Conservation (phyloP, 2,888 invertebrate genomes). For the Lampropteryx suffumata region DNA sequence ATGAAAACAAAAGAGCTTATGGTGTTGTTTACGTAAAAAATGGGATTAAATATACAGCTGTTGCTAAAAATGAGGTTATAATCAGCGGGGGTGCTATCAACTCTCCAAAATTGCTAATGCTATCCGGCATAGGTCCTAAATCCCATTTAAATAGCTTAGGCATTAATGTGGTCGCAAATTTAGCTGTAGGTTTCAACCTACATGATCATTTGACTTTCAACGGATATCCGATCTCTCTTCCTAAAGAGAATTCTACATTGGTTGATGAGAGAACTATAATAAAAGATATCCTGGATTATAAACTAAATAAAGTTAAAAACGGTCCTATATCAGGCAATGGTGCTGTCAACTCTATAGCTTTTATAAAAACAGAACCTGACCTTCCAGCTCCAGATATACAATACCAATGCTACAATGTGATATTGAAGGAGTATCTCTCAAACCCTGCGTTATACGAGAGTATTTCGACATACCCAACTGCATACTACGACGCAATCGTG, state of each 20-base stretch:
- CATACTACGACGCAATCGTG: conserved; percentile 83
- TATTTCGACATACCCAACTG: conserved; percentile 69
- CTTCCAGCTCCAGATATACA: conserved; percentile 85
- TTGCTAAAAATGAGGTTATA: conserved; percentile 63
- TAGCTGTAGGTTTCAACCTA: conserved; percentile 64
- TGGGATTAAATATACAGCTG: conserved; percentile 41
- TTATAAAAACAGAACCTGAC: conserved; percentile 76
- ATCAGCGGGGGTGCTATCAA: conserved; percentile 59
- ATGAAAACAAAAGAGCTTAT: conserved; percentile 60
- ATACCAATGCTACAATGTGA: conserved; percentile 71
- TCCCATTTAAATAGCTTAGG: conserved; percentile 48
- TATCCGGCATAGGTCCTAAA: conserved; percentile 66
- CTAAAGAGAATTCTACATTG: conserved; percentile 73
- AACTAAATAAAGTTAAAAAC: conserved; percentile 47
- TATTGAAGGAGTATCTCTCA: conserved; percentile 73
- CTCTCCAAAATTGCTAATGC: conserved; percentile 61
- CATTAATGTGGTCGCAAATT: conserved; percentile 52
- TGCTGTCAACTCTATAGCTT: conserved; percentile 78
- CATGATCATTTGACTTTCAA: conserved; percentile 70
- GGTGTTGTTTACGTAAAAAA: conserved; percentile 53
- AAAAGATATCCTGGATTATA: conserved; percentile 63
- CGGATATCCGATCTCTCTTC: conserved; percentile 75
- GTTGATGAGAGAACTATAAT: conserved; percentile 61
- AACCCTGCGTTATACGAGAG: conserved; percentile 62
- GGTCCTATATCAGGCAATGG: conserved; percentile 82